A percentile compares a stretch with the other conserved stretches of the same genome.
phyloP scores from a whole-genome alignment of 2,888 invertebrate genomes.

The Euproctis similis region DNA sequence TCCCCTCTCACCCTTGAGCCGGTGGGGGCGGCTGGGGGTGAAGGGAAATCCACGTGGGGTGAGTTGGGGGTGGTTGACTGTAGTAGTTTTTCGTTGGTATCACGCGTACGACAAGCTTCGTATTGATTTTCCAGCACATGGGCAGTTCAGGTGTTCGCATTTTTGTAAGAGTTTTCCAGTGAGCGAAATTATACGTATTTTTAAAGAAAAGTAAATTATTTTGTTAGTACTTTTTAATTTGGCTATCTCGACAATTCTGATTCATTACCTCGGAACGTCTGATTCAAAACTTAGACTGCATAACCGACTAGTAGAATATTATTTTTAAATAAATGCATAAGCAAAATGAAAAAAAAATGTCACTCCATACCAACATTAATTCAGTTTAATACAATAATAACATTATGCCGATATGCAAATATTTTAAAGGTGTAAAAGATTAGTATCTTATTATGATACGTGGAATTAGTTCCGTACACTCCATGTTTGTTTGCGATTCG shows the following conservation, averaged over 20 bases:
- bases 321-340: no score
- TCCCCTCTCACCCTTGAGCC: conserved; percentile 58
- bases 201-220: no score
- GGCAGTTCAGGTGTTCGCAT: conserved; percentile 52
- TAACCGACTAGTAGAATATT: no score
- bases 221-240: no score
- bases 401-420: conserved; percentile 56
- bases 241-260: no score
- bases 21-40: conserved; percentile 48
- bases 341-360: conserved; percentile 1
- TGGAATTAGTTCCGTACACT: conserved; percentile 61
- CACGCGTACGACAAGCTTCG: conserved; percentile 69
- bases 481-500: conserved; percentile 64
- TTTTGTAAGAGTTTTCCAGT: conserved; percentile 24
- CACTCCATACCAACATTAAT: conserved; percentile 12
- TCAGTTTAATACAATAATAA: conserved; percentile 7
- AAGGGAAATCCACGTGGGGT: conserved; percentile 57
- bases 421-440: conserved; percentile 67
- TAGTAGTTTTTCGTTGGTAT: conserved; percentile 73
- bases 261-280: no score
- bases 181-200: no score
- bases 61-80: conserved; percentile 33
- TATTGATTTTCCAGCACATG: conserved; percentile 72
- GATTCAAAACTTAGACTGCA: no score
- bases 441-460: conserved; percentile 68